These are phyloP conservation scores for Ceyx margarethae DNA, from an alignment of 2,113 vertebrate species.

Conservation along the genomic window DNA sequence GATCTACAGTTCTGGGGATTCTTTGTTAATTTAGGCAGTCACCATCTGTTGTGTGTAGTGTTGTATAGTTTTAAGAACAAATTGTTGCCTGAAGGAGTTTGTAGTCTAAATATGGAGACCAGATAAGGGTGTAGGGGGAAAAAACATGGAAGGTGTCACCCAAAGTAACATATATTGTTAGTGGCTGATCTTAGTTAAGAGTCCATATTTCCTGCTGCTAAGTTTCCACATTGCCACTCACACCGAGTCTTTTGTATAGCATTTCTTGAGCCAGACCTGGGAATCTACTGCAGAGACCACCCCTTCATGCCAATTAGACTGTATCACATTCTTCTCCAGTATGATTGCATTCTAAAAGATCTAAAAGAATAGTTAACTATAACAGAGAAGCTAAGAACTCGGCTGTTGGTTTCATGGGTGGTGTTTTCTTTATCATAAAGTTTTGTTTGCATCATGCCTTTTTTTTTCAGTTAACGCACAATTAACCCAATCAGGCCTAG, in stretches of 20 bases:
- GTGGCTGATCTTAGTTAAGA: background rate
- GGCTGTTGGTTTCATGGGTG: background rate
- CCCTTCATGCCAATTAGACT: background rate
- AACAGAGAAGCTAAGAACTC: background rate
- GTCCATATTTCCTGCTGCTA: background rate
- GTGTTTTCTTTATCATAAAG: background rate
- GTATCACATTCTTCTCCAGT: background rate
- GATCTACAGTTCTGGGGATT: background rate
- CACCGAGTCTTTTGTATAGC: accelerated
- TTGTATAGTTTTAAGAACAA: background rate
- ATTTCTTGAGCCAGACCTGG: background rate
- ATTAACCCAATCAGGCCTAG: background rate
- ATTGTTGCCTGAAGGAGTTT: background rate
- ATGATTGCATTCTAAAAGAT: background rate
- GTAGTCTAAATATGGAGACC: background rate
- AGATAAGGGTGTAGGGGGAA: background rate
- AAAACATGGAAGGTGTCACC: background rate
- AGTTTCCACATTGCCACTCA: background rate
- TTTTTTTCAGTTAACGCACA: background rate
- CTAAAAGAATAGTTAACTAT: background rate
- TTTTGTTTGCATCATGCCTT: background rate
- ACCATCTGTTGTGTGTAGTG: background rate
- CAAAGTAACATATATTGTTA: background rate
- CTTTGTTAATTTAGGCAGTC: background rate
- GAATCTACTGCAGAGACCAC: background rate